These are phyloP conservation scores for Drosophila bunnanda DNA, from an alignment of 2,888 invertebrate species.

Conservation along the genomic window DNA sequence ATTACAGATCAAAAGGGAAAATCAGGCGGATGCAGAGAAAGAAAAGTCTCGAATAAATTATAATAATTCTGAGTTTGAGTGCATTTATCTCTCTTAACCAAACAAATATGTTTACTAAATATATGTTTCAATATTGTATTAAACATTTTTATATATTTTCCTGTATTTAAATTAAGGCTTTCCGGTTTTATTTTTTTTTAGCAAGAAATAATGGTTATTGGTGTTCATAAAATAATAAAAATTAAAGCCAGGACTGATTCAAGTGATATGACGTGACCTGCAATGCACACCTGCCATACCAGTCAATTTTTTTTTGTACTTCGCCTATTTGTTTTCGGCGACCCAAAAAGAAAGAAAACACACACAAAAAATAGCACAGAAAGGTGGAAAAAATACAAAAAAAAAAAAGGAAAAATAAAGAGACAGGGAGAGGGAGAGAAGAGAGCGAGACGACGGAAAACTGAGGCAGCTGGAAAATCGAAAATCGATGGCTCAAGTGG, in stretches of 20 bases:
- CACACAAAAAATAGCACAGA: neutral
- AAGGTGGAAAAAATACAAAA: neutral
- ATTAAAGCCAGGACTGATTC: constrained; percentile 12
- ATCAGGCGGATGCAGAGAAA: neutral
- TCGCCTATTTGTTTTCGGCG: constrained; percentile 18
- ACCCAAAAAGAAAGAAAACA: constrained; percentile 19
- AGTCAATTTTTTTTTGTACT: neutral
- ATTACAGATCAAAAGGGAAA: constrained; percentile 17
- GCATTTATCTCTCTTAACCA: neutral
- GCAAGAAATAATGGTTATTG: neutral
- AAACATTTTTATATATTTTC: neutral
- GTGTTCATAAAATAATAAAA: constrained; percentile 4
- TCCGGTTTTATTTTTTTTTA: neutral
- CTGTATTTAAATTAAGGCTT: neutral
- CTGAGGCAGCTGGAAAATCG: constrained; percentile 51
- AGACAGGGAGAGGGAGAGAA: constrained; percentile 3
- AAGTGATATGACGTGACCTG: constrained; percentile 23
- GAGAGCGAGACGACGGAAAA: constrained; percentile 3
- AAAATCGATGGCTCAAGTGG: constrained; percentile 63
- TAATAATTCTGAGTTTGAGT: no score
- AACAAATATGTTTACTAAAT: neutral
- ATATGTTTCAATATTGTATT: no score
- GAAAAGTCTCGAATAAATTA: neutral
- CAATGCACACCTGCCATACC: constrained; percentile 18
- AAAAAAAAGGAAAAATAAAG: neutral